Evolutionary conservation across 2,113 vertebrate genomes (phyloP).

Genomic region (Ursus arctos): DNA sequence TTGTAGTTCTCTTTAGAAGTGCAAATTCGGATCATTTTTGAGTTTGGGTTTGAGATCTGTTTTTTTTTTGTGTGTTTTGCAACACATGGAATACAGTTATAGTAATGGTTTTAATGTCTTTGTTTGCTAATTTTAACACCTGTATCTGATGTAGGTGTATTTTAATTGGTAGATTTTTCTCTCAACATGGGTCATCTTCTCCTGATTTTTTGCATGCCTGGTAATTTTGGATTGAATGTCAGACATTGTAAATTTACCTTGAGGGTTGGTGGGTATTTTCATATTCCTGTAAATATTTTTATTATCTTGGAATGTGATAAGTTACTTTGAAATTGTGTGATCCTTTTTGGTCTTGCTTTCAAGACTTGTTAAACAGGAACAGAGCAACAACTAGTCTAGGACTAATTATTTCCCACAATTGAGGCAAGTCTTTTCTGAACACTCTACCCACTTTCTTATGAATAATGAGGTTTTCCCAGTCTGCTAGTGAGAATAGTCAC

Average conservation of each 20-base stretch:
- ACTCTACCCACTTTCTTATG: background rate
- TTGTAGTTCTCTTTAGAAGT: background rate
- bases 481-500: background rate
- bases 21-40: background rate
- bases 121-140: background rate
- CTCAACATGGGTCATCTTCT: background rate
- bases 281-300: background rate
- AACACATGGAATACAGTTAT: background rate
- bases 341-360: background rate
- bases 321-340: background rate
- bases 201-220: background rate
- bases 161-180: background rate
- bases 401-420: background rate
- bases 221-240: background rate
- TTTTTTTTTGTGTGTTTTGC: background rate
- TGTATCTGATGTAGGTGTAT: background rate
- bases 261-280: background rate
- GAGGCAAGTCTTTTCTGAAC: background rate
- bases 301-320: background rate
- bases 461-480: background rate
- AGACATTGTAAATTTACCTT: background rate
- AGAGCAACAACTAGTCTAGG: background rate
- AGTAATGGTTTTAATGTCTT: background rate
- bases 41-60: background rate
- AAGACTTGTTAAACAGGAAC: background rate